Base-by-base conservation (phyloP, 2,797 vertebrate genomes). In the Platalea minor region DNA sequence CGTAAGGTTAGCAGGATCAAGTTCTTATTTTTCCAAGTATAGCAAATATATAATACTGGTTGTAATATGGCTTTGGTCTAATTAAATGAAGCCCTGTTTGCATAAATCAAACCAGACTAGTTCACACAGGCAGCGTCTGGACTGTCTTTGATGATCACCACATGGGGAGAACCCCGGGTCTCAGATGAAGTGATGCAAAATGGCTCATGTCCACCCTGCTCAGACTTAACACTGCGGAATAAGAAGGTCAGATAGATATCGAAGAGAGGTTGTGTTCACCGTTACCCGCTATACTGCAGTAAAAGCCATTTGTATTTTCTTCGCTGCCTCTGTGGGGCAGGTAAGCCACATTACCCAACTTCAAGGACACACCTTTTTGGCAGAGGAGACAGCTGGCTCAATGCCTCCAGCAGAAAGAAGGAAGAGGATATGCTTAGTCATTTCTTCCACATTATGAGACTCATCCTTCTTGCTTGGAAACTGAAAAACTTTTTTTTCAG, bases 401-500 rank as follows among this genome's bases (percentile, higher is more conserved):
- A 8, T 76, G 77, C 70, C 77, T 64, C 33, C 80, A 61, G 78
- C 51, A 72, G 48, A 79, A 85, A 48, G 72, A 33, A 76, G 77
- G 76, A 69, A 17, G 10, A 74, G 41, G 43, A 70, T 86, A 31
- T 79, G 86, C 88, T 93, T 95, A 76, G 77, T 93, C 93, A 91
- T 87, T 89, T 87, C 50, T 94, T 68, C 26, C 41, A 18, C 35
- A 11, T 64, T 74, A 37, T 25, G n/a, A 64, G 29, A 33, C 74
- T 85, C 74, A 76, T 76, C 17, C 31, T 85, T 86, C 69, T 79
- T 33, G 48, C 70, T 35, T 65, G 57, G 43, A 87, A 93, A 82
- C 41, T 53, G 28, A 87, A 83, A 87, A 69, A 23, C 7, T 5
- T 26, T 89, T 85, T 85, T 90, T 89, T 33, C 24, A 19, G 37